These are phyloP conservation scores for Crepidodera aurea DNA, from an alignment of 2,888 invertebrate species.

Conservation along the genomic window DNA sequence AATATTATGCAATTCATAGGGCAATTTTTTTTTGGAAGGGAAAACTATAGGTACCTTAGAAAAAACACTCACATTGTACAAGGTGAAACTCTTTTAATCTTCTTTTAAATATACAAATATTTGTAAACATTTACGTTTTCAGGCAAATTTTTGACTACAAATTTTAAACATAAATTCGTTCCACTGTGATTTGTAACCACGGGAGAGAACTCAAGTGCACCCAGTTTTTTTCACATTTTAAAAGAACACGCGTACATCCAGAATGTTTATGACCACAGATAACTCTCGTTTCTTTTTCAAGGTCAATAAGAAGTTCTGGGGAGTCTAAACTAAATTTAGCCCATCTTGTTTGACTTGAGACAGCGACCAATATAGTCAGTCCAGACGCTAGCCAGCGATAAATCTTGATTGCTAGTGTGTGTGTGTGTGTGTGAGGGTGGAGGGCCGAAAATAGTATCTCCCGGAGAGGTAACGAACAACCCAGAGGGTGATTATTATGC, in stretches of 20 bases:
- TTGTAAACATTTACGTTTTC: no score
- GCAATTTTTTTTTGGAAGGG: no score
- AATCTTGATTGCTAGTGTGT: not conserved
- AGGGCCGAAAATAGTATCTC: conserved; percentile 19
- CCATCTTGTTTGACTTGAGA: not conserved
- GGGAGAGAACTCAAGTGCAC: no score
- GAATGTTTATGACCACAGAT: conserved; percentile 22
- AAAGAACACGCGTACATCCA: conserved; percentile 8
- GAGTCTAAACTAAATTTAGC: conserved; percentile 21
- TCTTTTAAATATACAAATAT: no score
- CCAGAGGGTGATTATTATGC: conserved; percentile 16
- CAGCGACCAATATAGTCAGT: conserved; percentile 13
- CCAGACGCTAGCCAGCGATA: conserved; percentile 22
- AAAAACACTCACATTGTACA: no score
- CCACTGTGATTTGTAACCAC: no score
- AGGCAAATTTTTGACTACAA: no score
- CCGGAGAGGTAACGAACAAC: conserved; percentile 9
- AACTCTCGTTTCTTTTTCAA: conserved; percentile 22
- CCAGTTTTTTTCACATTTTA: not conserved
- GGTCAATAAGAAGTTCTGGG: conserved; percentile 20
- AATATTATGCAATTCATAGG: no score
- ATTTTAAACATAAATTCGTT: no score
- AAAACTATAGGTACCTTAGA: no score
- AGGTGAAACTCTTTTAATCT: no score
- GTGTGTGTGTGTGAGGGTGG: conserved; percentile 23